Conservation (phyloP, 2,797 vertebrate genomes). For the Cercopithecus neglectus region DNA sequence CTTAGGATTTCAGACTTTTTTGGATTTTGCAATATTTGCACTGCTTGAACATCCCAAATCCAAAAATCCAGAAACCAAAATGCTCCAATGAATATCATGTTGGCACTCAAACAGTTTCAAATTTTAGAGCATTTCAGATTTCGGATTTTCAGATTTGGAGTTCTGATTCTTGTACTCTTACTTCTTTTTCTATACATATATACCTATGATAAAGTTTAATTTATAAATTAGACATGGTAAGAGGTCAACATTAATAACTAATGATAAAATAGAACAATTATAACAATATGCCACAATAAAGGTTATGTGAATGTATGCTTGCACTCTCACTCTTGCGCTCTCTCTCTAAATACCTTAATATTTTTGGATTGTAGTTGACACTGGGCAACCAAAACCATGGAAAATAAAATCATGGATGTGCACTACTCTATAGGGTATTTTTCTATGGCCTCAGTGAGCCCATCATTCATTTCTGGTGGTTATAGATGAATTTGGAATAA, state of each 20-base stretch:
- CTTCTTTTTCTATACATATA: background rate
- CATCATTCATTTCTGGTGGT: slow-evolving; percentile 11
- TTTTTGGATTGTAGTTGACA: background rate
- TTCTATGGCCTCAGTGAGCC: background rate
- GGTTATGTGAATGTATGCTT: background rate
- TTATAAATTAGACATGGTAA: background rate
- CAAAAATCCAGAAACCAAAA: background rate
- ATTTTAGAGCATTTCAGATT: background rate
- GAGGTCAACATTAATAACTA: background rate
- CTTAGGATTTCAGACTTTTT: background rate
- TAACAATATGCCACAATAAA: background rate
- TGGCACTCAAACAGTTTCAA: background rate
- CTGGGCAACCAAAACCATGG: background rate
- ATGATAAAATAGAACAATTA: background rate
- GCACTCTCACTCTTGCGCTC: background rate
- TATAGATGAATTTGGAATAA: slow-evolving; percentile 31
- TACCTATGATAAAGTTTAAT: background rate
- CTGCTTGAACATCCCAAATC: background rate
- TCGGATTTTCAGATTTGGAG: background rate
- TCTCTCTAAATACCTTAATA: background rate
- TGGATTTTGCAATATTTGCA: background rate
- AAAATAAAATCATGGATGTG: background rate
- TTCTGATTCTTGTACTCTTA: background rate
- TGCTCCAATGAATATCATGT: background rate
- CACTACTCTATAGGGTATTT: background rate